Conservation (phyloP, 2,113 vertebrate genomes). For the Dasyurus viverrinus region DNA sequence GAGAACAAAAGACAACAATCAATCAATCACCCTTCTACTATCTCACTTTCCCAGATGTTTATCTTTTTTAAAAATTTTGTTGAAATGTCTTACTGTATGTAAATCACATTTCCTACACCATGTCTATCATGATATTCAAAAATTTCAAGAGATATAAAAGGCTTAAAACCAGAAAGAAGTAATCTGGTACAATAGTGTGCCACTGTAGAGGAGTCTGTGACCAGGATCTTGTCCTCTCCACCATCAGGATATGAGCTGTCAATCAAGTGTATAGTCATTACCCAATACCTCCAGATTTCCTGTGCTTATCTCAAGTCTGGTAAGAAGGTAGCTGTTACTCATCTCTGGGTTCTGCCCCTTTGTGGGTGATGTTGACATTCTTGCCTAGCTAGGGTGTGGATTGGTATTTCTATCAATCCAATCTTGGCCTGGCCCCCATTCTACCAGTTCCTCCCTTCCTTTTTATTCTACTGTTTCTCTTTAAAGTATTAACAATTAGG, state of each 20-base stretch:
- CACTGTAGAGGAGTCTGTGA: not conserved
- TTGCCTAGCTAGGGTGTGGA: not conserved
- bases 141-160: not conserved
- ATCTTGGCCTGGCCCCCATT: not conserved
- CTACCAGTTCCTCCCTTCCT: not conserved
- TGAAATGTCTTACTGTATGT: not conserved
- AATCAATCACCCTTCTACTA: conserved; percentile 6
- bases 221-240: not conserved
- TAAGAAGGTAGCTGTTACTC: not conserved
- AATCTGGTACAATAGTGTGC: not conserved
- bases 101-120: not conserved
- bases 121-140: conserved; percentile 22
- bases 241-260: not conserved
- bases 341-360: not conserved
- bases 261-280: not conserved
- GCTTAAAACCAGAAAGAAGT: not conserved
- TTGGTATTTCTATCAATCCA: not conserved
- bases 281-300: not conserved
- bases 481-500: not conserved
- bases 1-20: not conserved
- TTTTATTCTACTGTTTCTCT: not conserved
- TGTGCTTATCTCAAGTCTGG: not conserved
- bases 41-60: conserved; percentile 14
- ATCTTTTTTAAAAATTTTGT: conserved; percentile 33
- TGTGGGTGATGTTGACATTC: not conserved